phyloP scores from a whole-genome alignment of 1,140 invertebrate genomes.

The Monomorium pharaonis region DNA sequence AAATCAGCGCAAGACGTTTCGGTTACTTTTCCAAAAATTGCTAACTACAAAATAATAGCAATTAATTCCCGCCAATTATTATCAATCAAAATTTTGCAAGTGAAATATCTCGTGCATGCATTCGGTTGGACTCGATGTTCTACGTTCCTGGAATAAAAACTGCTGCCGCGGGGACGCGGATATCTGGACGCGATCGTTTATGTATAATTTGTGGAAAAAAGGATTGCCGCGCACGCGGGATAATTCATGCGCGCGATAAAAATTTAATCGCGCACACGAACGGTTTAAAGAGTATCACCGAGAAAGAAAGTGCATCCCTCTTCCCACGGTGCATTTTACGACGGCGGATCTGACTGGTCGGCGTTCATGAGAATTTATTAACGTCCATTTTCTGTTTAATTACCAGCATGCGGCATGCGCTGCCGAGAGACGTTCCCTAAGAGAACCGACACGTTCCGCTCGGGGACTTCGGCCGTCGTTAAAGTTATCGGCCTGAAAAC shows the following conservation, averaged over 20 bases:
- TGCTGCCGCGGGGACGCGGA: neutral
- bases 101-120: neutral
- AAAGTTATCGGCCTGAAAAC: constrained; percentile 61
- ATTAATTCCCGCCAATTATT: neutral
- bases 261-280: constrained; percentile 30
- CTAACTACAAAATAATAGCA: neutral
- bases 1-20: neutral
- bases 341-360: constrained; percentile 46
- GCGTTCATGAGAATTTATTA: constrained; percentile 76
- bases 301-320: constrained; percentile 45
- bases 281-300: constrained; percentile 26
- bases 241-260: constrained; percentile 52
- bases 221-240: neutral
- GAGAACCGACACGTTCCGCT: constrained; percentile 32
- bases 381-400: constrained; percentile 79
- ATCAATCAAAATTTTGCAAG: neutral
- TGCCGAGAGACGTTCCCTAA: constrained; percentile 58
- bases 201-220: constrained; percentile 41
- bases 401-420: constrained; percentile 68
- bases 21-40: neutral
- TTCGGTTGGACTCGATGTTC: neutral
- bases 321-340: constrained; percentile 70
- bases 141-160: neutral
- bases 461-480: constrained; percentile 46
- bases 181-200: constrained; percentile 4